Evolutionary conservation across 2,797 vertebrate species (phyloP).

Genomic region (Rhinophrynus dorsalis): DNA sequence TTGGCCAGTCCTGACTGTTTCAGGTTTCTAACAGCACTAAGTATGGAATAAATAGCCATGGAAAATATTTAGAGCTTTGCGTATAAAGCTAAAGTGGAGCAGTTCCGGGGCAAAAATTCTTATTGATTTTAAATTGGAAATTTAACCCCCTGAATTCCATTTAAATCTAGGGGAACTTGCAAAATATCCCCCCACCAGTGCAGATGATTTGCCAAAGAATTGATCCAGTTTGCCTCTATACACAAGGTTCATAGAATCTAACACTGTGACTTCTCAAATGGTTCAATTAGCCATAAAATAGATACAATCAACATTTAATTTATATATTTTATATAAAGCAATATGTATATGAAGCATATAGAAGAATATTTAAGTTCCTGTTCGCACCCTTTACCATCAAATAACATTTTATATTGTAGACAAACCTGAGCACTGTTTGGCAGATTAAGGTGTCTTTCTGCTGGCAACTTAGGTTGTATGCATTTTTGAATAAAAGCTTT

Average conservation of each 20-base stretch:
- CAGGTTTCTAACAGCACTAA: slow-evolving; percentile 17
- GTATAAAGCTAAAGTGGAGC: no score
- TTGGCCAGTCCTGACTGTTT: no score
- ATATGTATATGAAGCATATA: slow-evolving; percentile 37
- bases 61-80: neutral
- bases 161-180: no score
- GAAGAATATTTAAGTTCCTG: slow-evolving; percentile 13
- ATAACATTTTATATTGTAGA: slow-evolving; percentile 39
- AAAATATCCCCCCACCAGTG: no score
- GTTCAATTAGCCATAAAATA: slow-evolving; percentile 40
- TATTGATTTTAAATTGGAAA: no score
- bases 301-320: slow-evolving; percentile 37
- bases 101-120: no score
- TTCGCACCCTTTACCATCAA: neutral
- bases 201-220: no score
- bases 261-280: slow-evolving; percentile 53
- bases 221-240: no score
- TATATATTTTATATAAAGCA: slow-evolving; percentile 23
- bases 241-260: no score
- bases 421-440: neutral
- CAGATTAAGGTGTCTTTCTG: slow-evolving; percentile 73
- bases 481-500: slow-evolving; percentile 79
- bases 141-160: no score
- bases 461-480: slow-evolving; percentile 79
- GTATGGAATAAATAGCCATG: slow-evolving; percentile 48